These are phyloP conservation scores for Diplogasteroides magnus DNA, from an alignment of 1,140 invertebrate genomes.

Conservation along the genomic window DNA sequence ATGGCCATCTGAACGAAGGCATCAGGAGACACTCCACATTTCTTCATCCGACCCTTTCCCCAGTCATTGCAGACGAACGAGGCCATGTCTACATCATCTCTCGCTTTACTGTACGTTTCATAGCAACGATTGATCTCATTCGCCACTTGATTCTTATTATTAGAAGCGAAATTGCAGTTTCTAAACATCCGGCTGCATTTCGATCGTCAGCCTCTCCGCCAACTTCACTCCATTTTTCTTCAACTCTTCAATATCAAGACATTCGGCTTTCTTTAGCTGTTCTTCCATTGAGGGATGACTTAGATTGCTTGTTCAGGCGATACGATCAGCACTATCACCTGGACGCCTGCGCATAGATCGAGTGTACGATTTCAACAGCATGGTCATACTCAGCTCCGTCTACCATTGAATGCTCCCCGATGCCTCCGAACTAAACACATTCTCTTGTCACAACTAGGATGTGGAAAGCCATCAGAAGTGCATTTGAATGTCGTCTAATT, in stretches of 20 bases:
- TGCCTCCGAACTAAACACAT: constrained; percentile 72
- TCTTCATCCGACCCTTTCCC: constrained; percentile 54
- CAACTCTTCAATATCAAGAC: constrained; percentile 8
- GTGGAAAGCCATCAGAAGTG: too few species aligned
- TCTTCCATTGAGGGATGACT: constrained; percentile 23
- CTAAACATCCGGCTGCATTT: constrained; percentile 25
- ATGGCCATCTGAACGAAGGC: constrained; percentile 59
- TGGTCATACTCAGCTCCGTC: constrained; percentile 49
- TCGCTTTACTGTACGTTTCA: too few species aligned
- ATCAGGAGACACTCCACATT: constrained; percentile 58
- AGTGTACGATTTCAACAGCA: constrained; percentile 36
- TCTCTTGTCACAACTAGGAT: not conserved
- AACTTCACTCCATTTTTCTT: constrained; percentile 26
- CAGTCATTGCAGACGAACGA: constrained; percentile 28
- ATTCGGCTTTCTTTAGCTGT: constrained; percentile 18
- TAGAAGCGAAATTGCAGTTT: constrained; percentile 10
- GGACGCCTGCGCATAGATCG: constrained; percentile 22
- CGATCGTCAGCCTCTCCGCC: constrained; percentile 27
- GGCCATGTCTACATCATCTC: constrained; percentile 31
- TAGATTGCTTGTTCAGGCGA: too few species aligned
- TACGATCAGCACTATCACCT: not conserved
- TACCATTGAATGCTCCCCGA: constrained; percentile 77
- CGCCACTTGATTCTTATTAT: too few species aligned
- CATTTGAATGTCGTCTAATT: too few species aligned
- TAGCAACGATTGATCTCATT: too few species aligned